These are phyloP conservation scores for Pangasius sanitwongsei DNA, from an alignment of 2,797 vertebrate species.

Conservation along the genomic window DNA sequence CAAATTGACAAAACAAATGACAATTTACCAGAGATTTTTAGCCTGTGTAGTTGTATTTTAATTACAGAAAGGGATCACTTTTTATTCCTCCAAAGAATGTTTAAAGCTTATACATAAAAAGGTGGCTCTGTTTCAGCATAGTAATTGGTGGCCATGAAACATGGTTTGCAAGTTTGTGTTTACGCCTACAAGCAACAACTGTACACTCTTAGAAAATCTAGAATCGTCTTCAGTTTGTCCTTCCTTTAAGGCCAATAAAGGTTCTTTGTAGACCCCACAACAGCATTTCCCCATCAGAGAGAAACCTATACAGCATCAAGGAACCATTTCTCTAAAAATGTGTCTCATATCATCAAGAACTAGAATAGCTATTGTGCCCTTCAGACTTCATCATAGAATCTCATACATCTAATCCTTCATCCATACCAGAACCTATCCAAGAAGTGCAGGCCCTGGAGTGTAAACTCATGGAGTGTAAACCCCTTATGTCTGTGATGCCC, in stretches of 20 bases:
- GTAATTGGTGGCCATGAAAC: too few relatives aligned
- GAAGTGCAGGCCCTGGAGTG: neutral
- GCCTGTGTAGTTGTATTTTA: too few relatives aligned
- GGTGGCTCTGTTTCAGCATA: too few relatives aligned
- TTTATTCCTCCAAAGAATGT: too few relatives aligned
- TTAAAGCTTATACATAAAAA: too few relatives aligned
- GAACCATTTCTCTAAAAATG: neutral
- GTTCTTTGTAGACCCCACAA: neutral
- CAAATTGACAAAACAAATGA: too few relatives aligned
- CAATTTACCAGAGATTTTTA: too few relatives aligned
- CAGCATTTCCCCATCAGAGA: neutral
- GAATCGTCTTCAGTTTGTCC: neutral
- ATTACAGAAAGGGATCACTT: too few relatives aligned
- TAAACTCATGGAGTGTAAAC: neutral
- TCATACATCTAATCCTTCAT: neutral
- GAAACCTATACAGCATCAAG: neutral
- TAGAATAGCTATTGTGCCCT: neutral
- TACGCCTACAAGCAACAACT: neutral
- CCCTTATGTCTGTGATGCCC: neutral
- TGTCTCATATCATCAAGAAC: neutral
- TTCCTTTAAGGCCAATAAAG: neutral
- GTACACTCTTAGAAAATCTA: too few relatives aligned
- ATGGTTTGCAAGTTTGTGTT: neutral
- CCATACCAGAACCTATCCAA: neutral
- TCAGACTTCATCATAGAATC: neutral